A percentile compares a stretch with the other conserved stretches of the same genome.
Conservation (phyloP, 2,888 invertebrate genomes). For the Lasioglossum marginatum region DNA sequence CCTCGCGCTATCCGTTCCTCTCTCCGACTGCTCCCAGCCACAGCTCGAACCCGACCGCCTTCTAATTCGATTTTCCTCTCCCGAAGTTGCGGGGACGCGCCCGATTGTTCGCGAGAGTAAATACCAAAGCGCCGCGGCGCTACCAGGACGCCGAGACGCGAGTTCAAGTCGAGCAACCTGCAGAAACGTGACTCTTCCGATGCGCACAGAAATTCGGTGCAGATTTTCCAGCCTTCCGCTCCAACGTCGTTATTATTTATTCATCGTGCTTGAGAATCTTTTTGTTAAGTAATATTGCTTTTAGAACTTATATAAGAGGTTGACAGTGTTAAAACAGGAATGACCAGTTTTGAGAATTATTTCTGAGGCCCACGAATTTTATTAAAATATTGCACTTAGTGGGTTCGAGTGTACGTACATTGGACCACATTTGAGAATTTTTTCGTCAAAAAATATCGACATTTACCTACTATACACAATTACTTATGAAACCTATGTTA, state of each 20-base stretch:
- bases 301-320: neutral
- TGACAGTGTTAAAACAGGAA: neutral
- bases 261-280: neutral
- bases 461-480: neutral
- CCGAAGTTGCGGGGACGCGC: neutral
- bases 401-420: neutral
- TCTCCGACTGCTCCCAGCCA: neutral
- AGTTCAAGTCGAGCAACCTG: neutral
- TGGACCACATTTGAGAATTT: neutral
- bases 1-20: neutral
- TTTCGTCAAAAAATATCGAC: neutral
- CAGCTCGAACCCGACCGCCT: conserved; percentile 3
- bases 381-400: neutral
- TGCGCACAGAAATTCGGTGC: neutral
- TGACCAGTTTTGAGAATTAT: neutral
- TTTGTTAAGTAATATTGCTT: too few relatives aligned
- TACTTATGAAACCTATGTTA: too few relatives aligned
- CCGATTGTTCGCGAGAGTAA: conserved; percentile 13
- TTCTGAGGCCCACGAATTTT: neutral
- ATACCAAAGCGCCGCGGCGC: conserved; percentile 8
- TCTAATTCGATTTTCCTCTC: conserved; percentile 2
- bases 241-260: neutral
- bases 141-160: neutral
- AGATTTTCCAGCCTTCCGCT: neutral
- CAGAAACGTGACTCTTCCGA: conserved; percentile 23